Percentiles rank a stretch among this genome's conserved stretches.
Conservation (phyloP, 2,888 invertebrate species). For the Embidobia sp. region DNA sequence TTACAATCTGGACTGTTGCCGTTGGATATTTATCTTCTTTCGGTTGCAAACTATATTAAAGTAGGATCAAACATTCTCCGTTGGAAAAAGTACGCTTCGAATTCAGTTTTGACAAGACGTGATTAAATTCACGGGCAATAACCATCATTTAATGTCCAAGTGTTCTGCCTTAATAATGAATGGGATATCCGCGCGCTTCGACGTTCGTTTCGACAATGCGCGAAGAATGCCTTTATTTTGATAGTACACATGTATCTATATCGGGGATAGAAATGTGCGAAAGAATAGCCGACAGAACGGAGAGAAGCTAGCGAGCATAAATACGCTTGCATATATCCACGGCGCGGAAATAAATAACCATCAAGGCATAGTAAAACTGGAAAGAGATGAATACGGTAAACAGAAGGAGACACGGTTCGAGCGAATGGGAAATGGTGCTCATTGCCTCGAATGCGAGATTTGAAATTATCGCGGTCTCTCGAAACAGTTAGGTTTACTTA, state of each 20-base stretch:
- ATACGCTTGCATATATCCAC: constrained; percentile 50
- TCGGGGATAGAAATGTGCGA: constrained; percentile 59
- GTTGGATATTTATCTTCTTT: constrained; percentile 2
- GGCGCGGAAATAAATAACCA: constrained; percentile 58
- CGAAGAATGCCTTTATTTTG: constrained; percentile 57
- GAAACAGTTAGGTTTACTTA: constrained; percentile 76
- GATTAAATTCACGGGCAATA: constrained; percentile 45
- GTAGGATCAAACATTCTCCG: background rate
- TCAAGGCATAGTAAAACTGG: constrained; percentile 56
- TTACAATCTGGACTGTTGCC: background rate
- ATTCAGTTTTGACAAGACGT: constrained; percentile 32
- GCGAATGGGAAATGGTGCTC: constrained; percentile 64
- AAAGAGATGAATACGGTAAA: constrained; percentile 59
- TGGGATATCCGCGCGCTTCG: constrained; percentile 29
- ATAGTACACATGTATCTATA: constrained; percentile 51
- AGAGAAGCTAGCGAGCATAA: constrained; percentile 49
- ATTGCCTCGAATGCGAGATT: constrained; percentile 73
- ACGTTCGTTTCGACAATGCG: constrained; percentile 50
- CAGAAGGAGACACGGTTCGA: constrained; percentile 53
- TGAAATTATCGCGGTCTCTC: constrained; percentile 75
- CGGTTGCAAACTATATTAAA: background rate
- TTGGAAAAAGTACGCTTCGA: constrained; percentile 2
- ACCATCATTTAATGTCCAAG: constrained; percentile 40
- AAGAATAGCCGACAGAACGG: constrained; percentile 61
- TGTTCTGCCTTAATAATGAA: constrained; percentile 33